Conservation (phyloP, 2,113 vertebrate genomes). For the Pygathrix nemaeus region DNA sequence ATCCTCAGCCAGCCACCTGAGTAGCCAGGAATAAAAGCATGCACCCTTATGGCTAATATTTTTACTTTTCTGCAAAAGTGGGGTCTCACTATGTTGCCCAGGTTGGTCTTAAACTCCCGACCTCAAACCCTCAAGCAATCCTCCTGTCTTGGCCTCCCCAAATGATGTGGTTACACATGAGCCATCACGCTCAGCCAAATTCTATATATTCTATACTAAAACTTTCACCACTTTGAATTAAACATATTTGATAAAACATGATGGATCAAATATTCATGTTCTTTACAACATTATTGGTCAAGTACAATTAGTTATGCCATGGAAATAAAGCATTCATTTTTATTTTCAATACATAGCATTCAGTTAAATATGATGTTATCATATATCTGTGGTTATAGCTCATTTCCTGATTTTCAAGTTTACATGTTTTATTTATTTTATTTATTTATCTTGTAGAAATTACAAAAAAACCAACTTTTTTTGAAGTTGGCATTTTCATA, state of each 20-base stretch:
- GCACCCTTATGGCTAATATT: no score
- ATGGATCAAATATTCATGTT: neutral
- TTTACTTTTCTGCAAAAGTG: no score
- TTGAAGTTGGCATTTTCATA: no score
- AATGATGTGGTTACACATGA: no score
- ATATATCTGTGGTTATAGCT: neutral
- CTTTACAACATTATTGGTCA: neutral
- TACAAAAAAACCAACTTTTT: neutral
- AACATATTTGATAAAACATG: neutral
- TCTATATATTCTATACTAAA: neutral
- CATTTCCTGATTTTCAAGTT: neutral
- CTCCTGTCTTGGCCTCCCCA: no score
- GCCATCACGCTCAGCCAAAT: no score
- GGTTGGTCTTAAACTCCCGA: no score
- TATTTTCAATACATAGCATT: neutral
- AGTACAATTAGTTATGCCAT: neutral
- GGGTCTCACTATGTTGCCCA: no score
- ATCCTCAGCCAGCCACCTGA: no score
- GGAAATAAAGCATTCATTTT: neutral
- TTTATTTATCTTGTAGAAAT: neutral
- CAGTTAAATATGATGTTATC: neutral
- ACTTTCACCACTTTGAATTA: neutral
- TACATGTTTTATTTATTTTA: neutral
- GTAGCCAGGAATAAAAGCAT: no score
- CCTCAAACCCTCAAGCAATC: no score